Evolutionary conservation across 2,113 vertebrate genomes (phyloP), one percentile per base, ranked within the genome.

Genomic region (Delphinus delphis): DNA sequence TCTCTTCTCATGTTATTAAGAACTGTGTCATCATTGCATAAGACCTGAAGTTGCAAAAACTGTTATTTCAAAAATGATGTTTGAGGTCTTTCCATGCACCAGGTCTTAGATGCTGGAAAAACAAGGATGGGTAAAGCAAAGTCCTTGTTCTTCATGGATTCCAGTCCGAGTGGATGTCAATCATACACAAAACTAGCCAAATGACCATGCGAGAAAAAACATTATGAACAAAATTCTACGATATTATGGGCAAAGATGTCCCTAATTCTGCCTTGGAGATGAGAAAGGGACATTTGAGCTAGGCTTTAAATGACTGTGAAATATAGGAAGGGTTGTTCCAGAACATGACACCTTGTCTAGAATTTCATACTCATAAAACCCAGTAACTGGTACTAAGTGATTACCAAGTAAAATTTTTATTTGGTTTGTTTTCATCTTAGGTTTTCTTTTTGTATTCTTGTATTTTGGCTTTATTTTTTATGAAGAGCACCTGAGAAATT

Each of bases 381-480:
- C 41, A 44, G 0, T 70, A 65, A 74, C 67, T 82, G 31, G 18
- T 96, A 79, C 60, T 58, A 88, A 90, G 41, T 20, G 65, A 90
- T 53, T 67, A 88, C 26, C 38, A 84, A 83, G 50, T 88, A 76
- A 73, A 90, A 15, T 77, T 86, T 89, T 68, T 89, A 14, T 96
- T 87, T 89, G 8, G 3, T 74, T 94, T 95, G 41, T 44, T 93
- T 93, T 96, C 31, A 70, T 90, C 28, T 95, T 63, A 58, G 11
- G 15, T 94, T 97, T 97, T 53, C 33, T 81, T 79, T 85, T 95
- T 74, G 17, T 62, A 95, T 77, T 95, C 47, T n/a, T 58, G 21
- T 80, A 12, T 67, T 93, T 96, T 73, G 90, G 28, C 36, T 84
- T 92, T 23, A 14, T 73, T 97, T 97, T 91, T 91, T 63, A 86